Evolutionary conservation across 2,113 vertebrate species (phyloP).

Genomic region (Pygoscelis antarcticus): DNA sequence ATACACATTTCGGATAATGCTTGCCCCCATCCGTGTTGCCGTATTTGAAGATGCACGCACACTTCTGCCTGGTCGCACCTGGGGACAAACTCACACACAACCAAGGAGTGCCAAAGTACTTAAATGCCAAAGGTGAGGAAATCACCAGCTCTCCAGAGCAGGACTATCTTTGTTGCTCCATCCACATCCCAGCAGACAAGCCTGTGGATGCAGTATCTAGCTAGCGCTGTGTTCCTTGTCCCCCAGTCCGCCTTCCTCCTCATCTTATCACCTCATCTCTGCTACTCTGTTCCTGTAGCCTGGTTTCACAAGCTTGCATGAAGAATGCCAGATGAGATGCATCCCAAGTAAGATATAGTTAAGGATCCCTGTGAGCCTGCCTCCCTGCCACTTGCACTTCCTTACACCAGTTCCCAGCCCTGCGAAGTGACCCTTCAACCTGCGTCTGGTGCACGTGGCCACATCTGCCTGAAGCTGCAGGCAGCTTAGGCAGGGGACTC

Average conservation of each 20-base stretch:
- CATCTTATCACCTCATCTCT: neutral
- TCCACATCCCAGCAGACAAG: neutral
- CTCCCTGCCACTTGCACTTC: neutral
- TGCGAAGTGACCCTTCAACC: neutral
- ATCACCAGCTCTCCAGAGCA: neutral
- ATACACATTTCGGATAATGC: neutral
- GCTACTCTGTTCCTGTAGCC: neutral
- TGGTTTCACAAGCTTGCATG: neutral
- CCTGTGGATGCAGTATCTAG: neutral
- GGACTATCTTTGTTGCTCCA: neutral
- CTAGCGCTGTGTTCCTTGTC: neutral
- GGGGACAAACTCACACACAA: neutral
- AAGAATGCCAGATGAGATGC: neutral
- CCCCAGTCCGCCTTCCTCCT: neutral
- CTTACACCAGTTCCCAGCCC: neutral
- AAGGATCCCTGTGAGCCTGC: neutral
- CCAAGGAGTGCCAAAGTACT: neutral
- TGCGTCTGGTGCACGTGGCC: neutral
- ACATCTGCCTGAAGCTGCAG: neutral
- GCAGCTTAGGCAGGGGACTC: neutral
- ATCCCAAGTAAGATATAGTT: neutral
- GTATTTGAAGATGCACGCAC: neutral
- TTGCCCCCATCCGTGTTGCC: neutral
- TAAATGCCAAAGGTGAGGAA: neutral
- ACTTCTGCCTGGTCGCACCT: neutral